Evolutionary conservation across 2,888 invertebrate species (phyloP), one percentile per base, ranked within the genome.

Genomic region (Odontocolon sp.): DNA sequence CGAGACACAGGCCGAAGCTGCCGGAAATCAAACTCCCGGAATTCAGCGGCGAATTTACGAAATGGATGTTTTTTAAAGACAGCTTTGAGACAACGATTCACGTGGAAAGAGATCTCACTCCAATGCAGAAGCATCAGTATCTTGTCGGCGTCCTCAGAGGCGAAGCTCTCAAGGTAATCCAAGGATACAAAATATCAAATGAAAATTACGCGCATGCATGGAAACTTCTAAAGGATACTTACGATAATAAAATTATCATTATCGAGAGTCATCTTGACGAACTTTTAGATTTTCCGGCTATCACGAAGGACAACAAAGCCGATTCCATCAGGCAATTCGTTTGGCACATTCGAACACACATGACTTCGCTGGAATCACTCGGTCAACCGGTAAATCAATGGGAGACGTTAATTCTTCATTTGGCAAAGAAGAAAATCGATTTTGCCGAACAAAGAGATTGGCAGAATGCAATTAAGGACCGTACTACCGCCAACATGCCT

Each of bases 191-290:
- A 18, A 74, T 69, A 11, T 54, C 74, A 0, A 28, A 59, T 2
- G 63, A 50, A 11, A 75, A 56, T 23, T 68, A 74, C 16, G 42
- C 11, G n/a, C 23, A 57, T 21, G 76, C 70, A 9, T 52, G 52
- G 66, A 18, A 52, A 1, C 50, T 66, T 4, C 23, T 40, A 6
- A 67, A 67, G 8, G 40, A 67, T 1, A 57, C 50, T 0, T 75
- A 75, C 23, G 68, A 75, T 28, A 61, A 63, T 38, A 14, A 59
- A 8, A 52, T 66, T 9, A 38, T 71, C n/a, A 71, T 71, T 14
- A 70, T 76, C 31, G 33, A 76, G n/a, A 70, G 50, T 9, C 76
- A 71, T 40, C 40, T 76, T 2, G 70, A 70, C 6, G 56, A 70
- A 50, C 45, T 70, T 1, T 23, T 76, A 3, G 9, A 76, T 2